Evolutionary conservation across 2,113 vertebrate species (phyloP).

Genomic region (Eurypyga helias): DNA sequence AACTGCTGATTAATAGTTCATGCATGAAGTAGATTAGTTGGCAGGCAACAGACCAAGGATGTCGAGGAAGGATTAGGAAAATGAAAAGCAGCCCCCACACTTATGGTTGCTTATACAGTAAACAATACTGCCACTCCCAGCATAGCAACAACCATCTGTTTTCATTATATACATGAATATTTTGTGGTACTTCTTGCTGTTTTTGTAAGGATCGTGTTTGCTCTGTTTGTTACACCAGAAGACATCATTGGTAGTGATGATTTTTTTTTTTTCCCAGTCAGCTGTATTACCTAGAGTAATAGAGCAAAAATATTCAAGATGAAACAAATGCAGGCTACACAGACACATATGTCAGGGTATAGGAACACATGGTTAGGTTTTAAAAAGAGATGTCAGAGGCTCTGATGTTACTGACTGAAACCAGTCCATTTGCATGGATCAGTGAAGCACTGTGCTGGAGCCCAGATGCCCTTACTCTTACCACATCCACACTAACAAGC

Average conservation of each 20-base stretch:
- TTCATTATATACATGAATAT: neutral
- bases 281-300: neutral
- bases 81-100: neutral
- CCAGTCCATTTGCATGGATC: rapidly evolving
- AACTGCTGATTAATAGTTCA: slow-evolving; percentile 6
- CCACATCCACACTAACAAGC: neutral
- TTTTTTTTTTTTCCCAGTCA: neutral
- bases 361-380: neutral
- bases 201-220: neutral
- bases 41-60: slow-evolving; percentile 19
- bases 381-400: neutral
- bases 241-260: neutral
- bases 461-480: neutral
- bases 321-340: neutral
- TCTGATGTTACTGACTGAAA: neutral
- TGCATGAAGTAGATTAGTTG: slow-evolving; percentile 15
- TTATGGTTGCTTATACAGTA: neutral
- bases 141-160: neutral
- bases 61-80: slow-evolving; percentile 22
- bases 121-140: neutral
- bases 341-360: neutral
- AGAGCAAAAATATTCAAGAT: neutral
- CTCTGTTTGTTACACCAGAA: neutral
- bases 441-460: neutral
- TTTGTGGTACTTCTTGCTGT: neutral